Evolutionary conservation across 2,797 vertebrate species (phyloP).

Genomic region (Chanos chanos): DNA sequence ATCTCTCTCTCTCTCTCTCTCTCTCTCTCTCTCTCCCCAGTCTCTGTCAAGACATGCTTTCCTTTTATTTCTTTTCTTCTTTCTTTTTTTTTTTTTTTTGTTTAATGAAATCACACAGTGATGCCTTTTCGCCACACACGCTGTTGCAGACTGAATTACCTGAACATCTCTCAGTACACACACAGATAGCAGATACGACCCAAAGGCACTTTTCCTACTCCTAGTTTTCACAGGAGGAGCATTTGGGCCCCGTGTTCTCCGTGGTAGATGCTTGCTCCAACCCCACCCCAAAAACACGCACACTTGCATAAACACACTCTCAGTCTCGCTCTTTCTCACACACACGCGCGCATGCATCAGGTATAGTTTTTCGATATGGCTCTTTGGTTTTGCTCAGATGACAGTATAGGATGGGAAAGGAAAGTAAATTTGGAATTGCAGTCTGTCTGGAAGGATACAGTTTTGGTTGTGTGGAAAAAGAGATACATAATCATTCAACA

Average conservation of each 20-base stretch:
- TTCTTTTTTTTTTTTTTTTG: conserved; percentile 4
- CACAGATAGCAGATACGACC: conserved; percentile 7
- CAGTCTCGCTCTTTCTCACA: neutral
- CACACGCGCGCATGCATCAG: neutral
- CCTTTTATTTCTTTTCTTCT: conserved; percentile 29
- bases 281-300: neutral
- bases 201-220: neutral
- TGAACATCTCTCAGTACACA: conserved; percentile 20
- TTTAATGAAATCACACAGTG: conserved; percentile 5
- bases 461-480: conserved; percentile 42
- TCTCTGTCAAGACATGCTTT: conserved; percentile 37
- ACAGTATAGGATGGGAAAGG: neutral
- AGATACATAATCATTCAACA: conserved; percentile 42
- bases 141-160: conserved; percentile 14
- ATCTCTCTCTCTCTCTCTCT: too few species aligned
- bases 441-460: conserved; percentile 43
- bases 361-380: conserved; percentile 17
- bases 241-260: too few species aligned
- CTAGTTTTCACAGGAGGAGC: neutral
- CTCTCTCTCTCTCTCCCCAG: conserved; percentile 10
- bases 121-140: conserved; percentile 20
- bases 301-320: neutral
- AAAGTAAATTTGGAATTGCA: conserved; percentile 22
- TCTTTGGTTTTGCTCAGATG: neutral
- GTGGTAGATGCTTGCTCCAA: neutral